Evolutionary conservation across 2,888 invertebrate species (phyloP).

Genomic region (Perithous albicinctus): DNA sequence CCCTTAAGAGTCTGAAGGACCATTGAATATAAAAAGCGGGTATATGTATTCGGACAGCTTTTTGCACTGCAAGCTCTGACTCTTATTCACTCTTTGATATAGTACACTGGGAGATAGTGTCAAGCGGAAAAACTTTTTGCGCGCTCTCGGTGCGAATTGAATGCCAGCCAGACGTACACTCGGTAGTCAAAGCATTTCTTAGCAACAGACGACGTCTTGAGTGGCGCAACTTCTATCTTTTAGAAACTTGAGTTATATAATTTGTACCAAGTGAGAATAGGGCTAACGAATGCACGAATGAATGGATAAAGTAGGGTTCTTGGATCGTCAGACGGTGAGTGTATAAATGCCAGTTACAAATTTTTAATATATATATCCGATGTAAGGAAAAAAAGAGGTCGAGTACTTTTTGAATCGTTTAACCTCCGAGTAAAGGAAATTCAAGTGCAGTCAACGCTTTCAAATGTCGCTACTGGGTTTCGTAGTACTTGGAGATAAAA

Average conservation of each 20-base stretch:
- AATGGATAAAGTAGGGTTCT: neutral
- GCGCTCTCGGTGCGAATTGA: slow-evolving; percentile 40
- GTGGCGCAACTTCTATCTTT: slow-evolving; percentile 22
- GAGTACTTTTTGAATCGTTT: neutral
- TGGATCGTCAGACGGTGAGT: neutral
- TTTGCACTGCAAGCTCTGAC: slow-evolving; percentile 46
- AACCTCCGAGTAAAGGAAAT: neutral
- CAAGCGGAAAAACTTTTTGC: slow-evolving; percentile 49
- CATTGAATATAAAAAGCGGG: slow-evolving; percentile 68
- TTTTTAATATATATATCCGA: neutral
- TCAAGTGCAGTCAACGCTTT: neutral
- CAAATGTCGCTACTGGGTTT: neutral
- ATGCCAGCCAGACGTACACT: slow-evolving; percentile 19
- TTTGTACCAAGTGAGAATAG: slow-evolving; percentile 42
- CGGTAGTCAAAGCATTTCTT: slow-evolving; percentile 47
- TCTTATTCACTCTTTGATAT: slow-evolving; percentile 61
- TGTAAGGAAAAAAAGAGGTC: neutral
- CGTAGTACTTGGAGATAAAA: neutral
- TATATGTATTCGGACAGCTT: slow-evolving; percentile 48
- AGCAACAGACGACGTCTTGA: slow-evolving; percentile 18
- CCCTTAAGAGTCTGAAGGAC: slow-evolving; percentile 61
- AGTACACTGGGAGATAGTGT: slow-evolving; percentile 60
- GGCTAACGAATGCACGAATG: neutral
- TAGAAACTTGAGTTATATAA: slow-evolving; percentile 20
- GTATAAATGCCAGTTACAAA: neutral